These are phyloP conservation scores for Cryptotermes secundus DNA, from an alignment of 1,140 invertebrate species.

Conservation along the genomic window DNA sequence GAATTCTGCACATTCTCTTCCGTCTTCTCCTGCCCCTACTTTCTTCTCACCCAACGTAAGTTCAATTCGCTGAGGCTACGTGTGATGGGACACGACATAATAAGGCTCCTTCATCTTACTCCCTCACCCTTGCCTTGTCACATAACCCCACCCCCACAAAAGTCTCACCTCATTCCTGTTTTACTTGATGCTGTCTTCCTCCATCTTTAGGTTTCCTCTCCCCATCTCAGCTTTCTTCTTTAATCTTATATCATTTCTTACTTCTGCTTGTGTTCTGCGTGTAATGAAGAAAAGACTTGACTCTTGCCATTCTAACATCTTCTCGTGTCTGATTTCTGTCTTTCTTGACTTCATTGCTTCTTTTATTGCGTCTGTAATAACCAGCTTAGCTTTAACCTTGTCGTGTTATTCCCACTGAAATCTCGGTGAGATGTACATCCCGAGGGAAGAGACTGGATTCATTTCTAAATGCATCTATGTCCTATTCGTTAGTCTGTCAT, in stretches of 20 bases:
- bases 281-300: slow-evolving; percentile 1
- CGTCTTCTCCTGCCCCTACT: not conserved
- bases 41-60: not conserved
- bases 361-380: not conserved
- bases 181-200: not conserved
- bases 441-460: not conserved
- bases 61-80: not conserved
- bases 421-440: not conserved
- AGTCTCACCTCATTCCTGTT: not conserved
- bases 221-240: not conserved
- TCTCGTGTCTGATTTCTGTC: slow-evolving; percentile 6
- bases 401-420: not conserved
- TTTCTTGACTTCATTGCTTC: not conserved
- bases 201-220: not conserved
- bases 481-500: too few relatives aligned
- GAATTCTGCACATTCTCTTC: slow-evolving; percentile 18
- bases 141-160: not conserved
- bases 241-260: not conserved
- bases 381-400: not conserved
- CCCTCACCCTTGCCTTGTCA: not conserved
- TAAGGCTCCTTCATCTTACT: slow-evolving; percentile 16
- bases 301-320: not conserved
- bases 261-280: not conserved
- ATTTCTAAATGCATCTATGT: too few relatives aligned
- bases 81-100: not conserved